Conservation (phyloP, 2,888 invertebrate genomes). For the Psylliodes chrysocephalus region DNA sequence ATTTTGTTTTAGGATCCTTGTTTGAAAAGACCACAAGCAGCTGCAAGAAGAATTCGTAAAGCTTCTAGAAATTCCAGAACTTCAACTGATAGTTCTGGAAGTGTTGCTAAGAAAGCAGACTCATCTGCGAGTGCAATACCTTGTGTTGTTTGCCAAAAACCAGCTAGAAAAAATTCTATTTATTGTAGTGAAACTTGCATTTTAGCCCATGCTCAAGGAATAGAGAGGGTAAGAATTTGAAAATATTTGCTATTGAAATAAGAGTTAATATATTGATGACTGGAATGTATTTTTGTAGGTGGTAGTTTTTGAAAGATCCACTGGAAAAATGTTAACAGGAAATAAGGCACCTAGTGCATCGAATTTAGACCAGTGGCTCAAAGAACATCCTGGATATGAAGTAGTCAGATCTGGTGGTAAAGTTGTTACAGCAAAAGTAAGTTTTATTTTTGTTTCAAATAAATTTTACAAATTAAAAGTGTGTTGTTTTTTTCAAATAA, state of each 20-base stretch:
- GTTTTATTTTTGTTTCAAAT: conserved; percentile 19
- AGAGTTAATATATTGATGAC: too few relatives aligned
- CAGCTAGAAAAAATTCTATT: conserved; percentile 82
- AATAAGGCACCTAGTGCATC: conserved; percentile 84
- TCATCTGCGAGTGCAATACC: conserved; percentile 46
- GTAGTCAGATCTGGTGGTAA: conserved; percentile 73
- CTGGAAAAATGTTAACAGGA: conserved; percentile 79
- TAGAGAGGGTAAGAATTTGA: conserved; percentile 60
- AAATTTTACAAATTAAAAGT: neutral
- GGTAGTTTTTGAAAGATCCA: conserved; percentile 85
- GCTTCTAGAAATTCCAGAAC: conserved; percentile 58
- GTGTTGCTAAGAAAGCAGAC: conserved; percentile 44
- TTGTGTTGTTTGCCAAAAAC: conserved; percentile 82
- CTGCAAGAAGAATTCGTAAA: conserved; percentile 60
- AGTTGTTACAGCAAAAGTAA: conserved; percentile 56
- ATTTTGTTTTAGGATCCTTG: conserved; percentile 53
- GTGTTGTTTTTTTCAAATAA: too few relatives aligned
- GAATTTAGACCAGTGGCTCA: conserved; percentile 84
- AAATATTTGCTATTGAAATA: neutral
- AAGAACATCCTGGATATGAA: conserved; percentile 88
- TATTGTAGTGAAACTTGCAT: conserved; percentile 93
- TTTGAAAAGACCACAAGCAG: conserved; percentile 60
- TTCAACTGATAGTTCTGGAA: conserved; percentile 58
- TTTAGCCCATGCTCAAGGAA: conserved; percentile 83
- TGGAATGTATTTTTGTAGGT: conserved; percentile 59